phyloP scores from a whole-genome alignment of 1,140 invertebrate species.

The Drosophila guanche region DNA sequence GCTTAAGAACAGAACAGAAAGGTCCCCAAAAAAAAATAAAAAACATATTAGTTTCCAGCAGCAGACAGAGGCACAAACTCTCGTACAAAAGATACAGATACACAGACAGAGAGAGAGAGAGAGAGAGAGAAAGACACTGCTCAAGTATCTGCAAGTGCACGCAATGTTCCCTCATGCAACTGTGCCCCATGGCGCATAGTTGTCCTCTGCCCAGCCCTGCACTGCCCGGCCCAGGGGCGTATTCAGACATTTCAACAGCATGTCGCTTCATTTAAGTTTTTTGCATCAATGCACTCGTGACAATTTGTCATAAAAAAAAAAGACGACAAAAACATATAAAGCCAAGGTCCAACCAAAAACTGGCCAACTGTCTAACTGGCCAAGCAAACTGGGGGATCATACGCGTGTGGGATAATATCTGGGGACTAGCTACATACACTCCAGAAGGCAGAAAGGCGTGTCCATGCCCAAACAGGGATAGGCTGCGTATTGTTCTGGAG shows the following conservation, averaged over 20 bases:
- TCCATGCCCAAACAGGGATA: no score
- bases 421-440: no score
- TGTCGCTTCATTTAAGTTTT: constrained; percentile 81
- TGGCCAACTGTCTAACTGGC: constrained; percentile 29
- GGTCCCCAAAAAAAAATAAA: constrained; percentile 12
- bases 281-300: constrained; percentile 81
- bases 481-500: no score
- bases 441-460: no score
- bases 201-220: constrained; percentile 8
- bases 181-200: neutral
- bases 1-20: constrained; percentile 65
- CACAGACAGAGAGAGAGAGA: constrained; percentile 10
- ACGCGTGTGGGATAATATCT: no score
- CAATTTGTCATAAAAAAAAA: constrained; percentile 79
- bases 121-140: constrained; percentile 12
- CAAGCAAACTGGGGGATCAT: neutral
- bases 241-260: constrained; percentile 76
- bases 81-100: constrained; percentile 43
- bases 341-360: constrained; percentile 27
- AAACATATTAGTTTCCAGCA: constrained; percentile 74
- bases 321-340: neutral
- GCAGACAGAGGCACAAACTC: constrained; percentile 45
- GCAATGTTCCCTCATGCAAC: constrained; percentile 29
- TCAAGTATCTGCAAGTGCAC: constrained; percentile 54
- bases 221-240: constrained; percentile 41